phyloP scores from a whole-genome alignment of 2,113 vertebrate species.

The Aptenodytes patagonicus region DNA sequence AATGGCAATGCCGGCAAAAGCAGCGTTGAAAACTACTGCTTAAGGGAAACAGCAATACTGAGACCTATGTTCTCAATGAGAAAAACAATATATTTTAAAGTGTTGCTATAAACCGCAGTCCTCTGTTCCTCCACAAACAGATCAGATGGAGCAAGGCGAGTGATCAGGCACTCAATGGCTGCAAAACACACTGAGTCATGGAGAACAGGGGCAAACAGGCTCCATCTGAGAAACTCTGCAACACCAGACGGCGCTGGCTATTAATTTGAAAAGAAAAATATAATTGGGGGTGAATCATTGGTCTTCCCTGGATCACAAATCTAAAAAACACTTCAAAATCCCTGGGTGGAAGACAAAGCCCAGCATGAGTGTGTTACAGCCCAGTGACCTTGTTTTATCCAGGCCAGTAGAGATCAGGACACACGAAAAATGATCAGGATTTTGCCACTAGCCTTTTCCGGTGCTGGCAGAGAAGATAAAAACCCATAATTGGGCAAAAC shows the following conservation, averaged over 20 bases:
- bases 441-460: background rate
- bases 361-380: background rate
- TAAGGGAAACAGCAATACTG: background rate
- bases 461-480: background rate
- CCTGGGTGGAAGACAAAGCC: background rate
- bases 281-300: background rate
- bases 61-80: background rate
- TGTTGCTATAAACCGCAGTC: background rate
- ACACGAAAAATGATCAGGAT: background rate
- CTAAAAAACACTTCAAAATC: background rate
- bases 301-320: background rate
- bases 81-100: background rate
- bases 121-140: background rate
- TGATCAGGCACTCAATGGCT: background rate
- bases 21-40: background rate
- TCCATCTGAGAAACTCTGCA: background rate
- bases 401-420: background rate
- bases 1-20: background rate
- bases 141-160: background rate
- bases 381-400: background rate
- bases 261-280: background rate
- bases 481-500: background rate
- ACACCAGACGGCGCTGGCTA: background rate
- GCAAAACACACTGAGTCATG: background rate
- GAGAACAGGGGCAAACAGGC: background rate